These are phyloP conservation scores for Idris sp. DNA, from an alignment of 1,140 invertebrate genomes.

Conservation along the genomic window DNA sequence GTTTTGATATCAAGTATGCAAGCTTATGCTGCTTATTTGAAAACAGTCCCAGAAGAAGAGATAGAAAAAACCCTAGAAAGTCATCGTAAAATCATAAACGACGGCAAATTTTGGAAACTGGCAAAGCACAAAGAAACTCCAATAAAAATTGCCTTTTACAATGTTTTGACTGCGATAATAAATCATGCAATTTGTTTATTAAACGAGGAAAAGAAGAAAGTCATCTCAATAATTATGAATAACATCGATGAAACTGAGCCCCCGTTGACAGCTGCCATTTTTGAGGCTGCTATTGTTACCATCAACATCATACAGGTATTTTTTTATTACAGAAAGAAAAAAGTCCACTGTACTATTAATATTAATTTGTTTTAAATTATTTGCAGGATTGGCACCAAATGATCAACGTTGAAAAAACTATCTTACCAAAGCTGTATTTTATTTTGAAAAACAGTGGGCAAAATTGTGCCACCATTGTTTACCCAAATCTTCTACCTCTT, in stretches of 20 bases:
- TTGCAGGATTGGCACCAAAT: conserved; percentile 84
- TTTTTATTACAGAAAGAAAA: neutral
- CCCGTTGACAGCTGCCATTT: conserved; percentile 82
- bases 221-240: conserved; percentile 81
- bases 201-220: conserved; percentile 78
- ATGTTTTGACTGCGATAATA: conserved; percentile 82
- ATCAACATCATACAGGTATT: conserved; percentile 81
- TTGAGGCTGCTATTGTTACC: conserved; percentile 83
- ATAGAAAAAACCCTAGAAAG: conserved; percentile 77
- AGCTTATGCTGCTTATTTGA: conserved; percentile 82
- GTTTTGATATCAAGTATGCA: conserved; percentile 84
- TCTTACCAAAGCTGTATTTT: conserved; percentile 84
- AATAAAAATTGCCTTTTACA: conserved; percentile 83
- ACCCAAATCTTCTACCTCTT: conserved; percentile 86
- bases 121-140: conserved; percentile 79
- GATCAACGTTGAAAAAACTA: conserved; percentile 84
- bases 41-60: conserved; percentile 77
- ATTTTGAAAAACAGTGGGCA: conserved; percentile 83
- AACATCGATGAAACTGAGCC: conserved; percentile 86
- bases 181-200: conserved; percentile 77
- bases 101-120: conserved; percentile 87
- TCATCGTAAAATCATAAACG: conserved; percentile 80
- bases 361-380: conserved; percentile 11
- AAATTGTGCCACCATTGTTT: conserved; percentile 84
- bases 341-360: too few species aligned